A percentile compares a stretch with the other conserved stretches of the same genome.
Conservation (phyloP, 1,140 invertebrate genomes). For the Littorina saxatilis region DNA sequence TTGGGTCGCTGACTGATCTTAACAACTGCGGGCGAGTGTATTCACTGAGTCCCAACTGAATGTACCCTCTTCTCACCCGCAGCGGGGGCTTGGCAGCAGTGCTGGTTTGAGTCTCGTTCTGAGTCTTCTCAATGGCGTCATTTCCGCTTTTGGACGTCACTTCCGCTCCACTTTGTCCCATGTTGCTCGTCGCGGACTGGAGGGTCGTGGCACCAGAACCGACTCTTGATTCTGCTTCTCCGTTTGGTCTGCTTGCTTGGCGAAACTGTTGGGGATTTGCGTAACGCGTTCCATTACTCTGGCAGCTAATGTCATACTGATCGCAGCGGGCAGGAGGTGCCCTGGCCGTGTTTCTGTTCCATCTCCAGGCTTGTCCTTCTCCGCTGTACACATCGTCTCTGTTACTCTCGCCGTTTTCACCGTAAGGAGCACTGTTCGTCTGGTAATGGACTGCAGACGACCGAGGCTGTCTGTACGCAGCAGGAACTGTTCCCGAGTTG, state of each 20-base stretch:
- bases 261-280: not conserved
- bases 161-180: not conserved
- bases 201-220: not conserved
- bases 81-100: not conserved
- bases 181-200: not conserved
- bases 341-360: not conserved
- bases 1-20: not conserved
- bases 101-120: not conserved
- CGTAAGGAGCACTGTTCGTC: too few relatives aligned
- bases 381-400: too few relatives aligned
- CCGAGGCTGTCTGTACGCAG: too few relatives aligned
- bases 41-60: not conserved
- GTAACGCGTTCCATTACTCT: not conserved
- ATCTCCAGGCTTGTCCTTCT: too few relatives aligned
- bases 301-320: not conserved
- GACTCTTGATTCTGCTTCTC: not conserved
- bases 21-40: not conserved
- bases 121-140: not conserved
- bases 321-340: not conserved
- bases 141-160: not conserved
- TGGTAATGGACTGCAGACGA: too few relatives aligned
- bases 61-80: not conserved
- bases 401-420: too few relatives aligned
- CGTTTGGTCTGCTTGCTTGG: not conserved
- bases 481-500: too few relatives aligned